Percentiles rank a stretch among this genome's conserved stretches.
Evolutionary conservation across 1,140 invertebrate genomes (phyloP).

Genomic region (Solen grandis): DNA sequence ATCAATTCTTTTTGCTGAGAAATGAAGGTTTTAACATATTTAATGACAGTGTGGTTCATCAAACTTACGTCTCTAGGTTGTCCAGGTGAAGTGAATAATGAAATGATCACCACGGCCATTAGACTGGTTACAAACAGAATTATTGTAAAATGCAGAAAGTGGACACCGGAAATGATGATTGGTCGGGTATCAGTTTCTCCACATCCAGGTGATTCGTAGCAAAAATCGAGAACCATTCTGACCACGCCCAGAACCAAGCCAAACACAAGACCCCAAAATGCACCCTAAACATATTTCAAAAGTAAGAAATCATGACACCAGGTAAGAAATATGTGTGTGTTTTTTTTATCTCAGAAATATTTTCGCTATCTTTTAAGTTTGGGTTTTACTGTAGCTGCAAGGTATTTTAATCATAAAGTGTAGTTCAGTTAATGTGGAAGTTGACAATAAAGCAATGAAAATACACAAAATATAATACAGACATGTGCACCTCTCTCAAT

Average conservation of each 20-base stretch:
- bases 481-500: too few relatives aligned
- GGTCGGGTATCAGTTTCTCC: slow-evolving; percentile 71
- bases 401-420: background rate
- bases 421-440: background rate
- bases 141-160: slow-evolving; percentile 80
- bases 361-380: background rate
- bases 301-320: background rate
- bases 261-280: slow-evolving; percentile 83
- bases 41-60: background rate
- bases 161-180: slow-evolving; percentile 72
- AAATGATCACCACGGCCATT: slow-evolving; percentile 70
- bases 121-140: slow-evolving; percentile 76
- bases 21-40: background rate
- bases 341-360: background rate
- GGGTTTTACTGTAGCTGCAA: background rate
- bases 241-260: slow-evolving; percentile 82
- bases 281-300: slow-evolving; percentile 78
- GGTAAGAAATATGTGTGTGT: background rate
- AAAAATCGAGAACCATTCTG: slow-evolving; percentile 76
- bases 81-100: slow-evolving; percentile 70
- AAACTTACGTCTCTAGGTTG: slow-evolving; percentile 73
- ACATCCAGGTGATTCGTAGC: slow-evolving; percentile 69
- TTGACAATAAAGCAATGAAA: background rate
- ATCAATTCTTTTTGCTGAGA: background rate
- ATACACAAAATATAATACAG: too few relatives aligned